These are phyloP conservation scores for Ailuropoda melanoleuca DNA, from an alignment of 2,113 vertebrate species.

Conservation along the genomic window DNA sequence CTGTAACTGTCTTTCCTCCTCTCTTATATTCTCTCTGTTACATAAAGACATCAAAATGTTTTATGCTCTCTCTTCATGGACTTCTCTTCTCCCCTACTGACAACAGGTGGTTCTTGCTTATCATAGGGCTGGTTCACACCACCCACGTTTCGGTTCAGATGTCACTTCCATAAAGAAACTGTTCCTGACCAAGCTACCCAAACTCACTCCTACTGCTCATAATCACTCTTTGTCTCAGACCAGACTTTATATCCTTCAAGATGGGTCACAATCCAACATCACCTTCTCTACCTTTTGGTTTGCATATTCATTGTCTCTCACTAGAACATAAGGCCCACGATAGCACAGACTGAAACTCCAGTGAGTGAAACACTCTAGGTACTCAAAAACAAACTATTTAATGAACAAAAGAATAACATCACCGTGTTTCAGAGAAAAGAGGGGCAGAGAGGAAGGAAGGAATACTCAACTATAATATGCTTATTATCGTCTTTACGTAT, in stretches of 20 bases:
- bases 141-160: not conserved
- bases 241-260: not conserved
- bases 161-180: not conserved
- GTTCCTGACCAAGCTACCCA: not conserved
- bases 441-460: not conserved
- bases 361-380: not conserved
- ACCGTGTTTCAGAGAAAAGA: not conserved
- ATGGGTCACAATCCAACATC: not conserved
- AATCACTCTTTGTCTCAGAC: not conserved
- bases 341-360: too few relatives aligned
- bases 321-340: accelerated
- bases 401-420: not conserved
- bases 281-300: not conserved
- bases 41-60: not conserved
- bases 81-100: not conserved
- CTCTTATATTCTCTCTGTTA: not conserved
- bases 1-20: not conserved
- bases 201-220: accelerated
- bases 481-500: not conserved
- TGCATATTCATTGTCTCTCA: not conserved
- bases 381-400: not conserved
- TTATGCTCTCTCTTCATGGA: not conserved
- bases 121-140: accelerated
- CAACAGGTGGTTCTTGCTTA: not conserved
- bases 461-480: not conserved